Evolutionary conservation across 2,113 vertebrate species (phyloP).

Genomic region (Oriolus oriolus): DNA sequence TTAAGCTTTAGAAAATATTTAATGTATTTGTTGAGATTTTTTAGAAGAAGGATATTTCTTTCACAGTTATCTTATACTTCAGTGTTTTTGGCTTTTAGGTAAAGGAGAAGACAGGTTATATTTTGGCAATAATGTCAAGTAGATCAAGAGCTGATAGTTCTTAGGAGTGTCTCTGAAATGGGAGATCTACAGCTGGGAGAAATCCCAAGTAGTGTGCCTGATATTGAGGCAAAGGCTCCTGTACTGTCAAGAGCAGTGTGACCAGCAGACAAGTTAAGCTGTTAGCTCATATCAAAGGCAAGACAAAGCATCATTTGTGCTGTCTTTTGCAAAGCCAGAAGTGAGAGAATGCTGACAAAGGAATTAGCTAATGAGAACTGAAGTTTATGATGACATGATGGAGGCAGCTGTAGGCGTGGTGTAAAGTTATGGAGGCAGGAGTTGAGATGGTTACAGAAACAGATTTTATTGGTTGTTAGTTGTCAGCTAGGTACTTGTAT

Average conservation of each 20-base stretch:
- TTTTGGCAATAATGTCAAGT: neutral
- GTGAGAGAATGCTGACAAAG: neutral
- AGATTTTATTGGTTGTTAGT: neutral
- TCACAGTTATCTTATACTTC: neutral
- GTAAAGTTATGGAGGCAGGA: neutral
- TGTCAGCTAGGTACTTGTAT: neutral
- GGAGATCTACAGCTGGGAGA: neutral
- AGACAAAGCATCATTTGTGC: neutral
- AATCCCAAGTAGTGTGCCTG: neutral
- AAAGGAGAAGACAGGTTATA: neutral
- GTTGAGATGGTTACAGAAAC: neutral
- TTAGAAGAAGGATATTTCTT: neutral
- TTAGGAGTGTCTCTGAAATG: neutral
- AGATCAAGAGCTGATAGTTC: neutral
- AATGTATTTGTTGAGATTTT: neutral
- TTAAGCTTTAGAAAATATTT: neutral
- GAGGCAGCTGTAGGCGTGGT: neutral
- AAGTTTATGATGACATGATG: neutral
- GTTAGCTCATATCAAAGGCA: fast-evolving
- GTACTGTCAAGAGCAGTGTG: neutral
- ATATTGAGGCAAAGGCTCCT: neutral
- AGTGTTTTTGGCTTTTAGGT: neutral
- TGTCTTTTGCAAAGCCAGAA: neutral
- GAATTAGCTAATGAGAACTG: neutral
- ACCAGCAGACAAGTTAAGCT: neutral